Evolutionary conservation across 2,888 invertebrate species (phyloP), one percentile per base, ranked within the genome.

Genomic region (Andrena fulva): DNA sequence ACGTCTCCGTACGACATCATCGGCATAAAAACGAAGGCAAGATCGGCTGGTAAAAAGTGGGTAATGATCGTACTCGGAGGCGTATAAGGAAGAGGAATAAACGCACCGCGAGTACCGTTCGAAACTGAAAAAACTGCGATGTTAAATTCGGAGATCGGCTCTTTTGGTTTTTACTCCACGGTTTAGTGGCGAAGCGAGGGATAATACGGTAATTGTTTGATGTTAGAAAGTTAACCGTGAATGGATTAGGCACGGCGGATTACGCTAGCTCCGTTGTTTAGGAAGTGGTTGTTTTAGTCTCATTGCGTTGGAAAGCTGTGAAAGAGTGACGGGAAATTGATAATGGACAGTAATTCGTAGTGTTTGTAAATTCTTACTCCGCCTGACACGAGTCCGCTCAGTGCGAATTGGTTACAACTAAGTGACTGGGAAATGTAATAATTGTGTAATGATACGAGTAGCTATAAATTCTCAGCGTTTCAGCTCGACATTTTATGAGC

Each of bases 151-250:
- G 16, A 31, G 63, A 42, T 76, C n/a, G n/a, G 33, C 16, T 50
- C 31, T 24, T 59, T 50, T 8, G 48, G 20, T 60, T n/a, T 60
- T 24, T 33, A 20, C 27, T 12, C 27, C n/a, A 12, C 42, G 24
- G 31, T 64, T 59, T 35, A 20, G 7, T n/a, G 24, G 77, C 64
- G 63, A 59, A 66, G 48, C 59, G 50, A 3, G 42, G 56, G 64
- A 72, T 64, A 72, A 77, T 77, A 24, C 29, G 42, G 48, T 71
- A 56, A 64, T 77, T 71, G 31, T 63, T 71, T 4, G 20, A n/a
- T 24, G 31, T 48, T 77, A 50, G 73, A 77, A 73, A 73, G 77
- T 35, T 20, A 66, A 77, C 50, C 56, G 56, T 24, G 64, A 77
- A 77, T 77, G 33, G 48, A 27, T 59, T 1, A 16, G 56, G 24